Evolutionary conservation across 2,113 vertebrate genomes (phyloP), one percentile per base, ranked within the genome.

Genomic region (Rhinolophus sinicus): DNA sequence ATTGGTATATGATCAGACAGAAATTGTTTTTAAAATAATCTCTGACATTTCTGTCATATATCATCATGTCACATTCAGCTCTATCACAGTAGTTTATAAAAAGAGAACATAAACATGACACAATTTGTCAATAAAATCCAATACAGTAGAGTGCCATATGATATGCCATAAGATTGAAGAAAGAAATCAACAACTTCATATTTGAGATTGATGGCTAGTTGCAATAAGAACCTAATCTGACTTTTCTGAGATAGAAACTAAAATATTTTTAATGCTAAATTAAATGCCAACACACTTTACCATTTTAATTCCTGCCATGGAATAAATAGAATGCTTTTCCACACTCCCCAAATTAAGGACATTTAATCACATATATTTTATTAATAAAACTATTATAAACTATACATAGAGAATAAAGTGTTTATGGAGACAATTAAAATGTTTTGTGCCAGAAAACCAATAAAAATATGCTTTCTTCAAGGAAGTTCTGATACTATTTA

Each of bases 31-130:
- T 82, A 96, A 97, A 97, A 98, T 98, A 98, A 98, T 98, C 94
- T 33, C 80, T 98, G 98, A 97, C 96, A 98, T 98, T 98, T 98
- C 95, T 98, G 96, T 98, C 98, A 98, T 97, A 95, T 98, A 96
- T 98, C 16, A 28, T 98, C 87, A 97, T 76, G 93, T 98, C 97
- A 96, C 1, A 3, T 95, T 98, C 77, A 93, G 72, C 62, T 97
- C 67, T 88, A 96, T 98, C 97, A 97, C 84, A 77, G 94, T 94
- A 77, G 81, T 96, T 98, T 96, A 97, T 91, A 98, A 96, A 5
- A 89, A 40, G 56, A 98, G 78, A 97, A 78, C 81, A 95, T 65
- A 98, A 98, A 95, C 54, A 97, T 47, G 81, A 97, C 76, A 97
- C 95, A 94, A 90, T 97, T 96, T 98, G 95, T 98, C 97, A 98